A percentile compares a stretch with the other conserved stretches of the same genome.
These are phyloP conservation scores for Chromoteleia sp. DNA, from an alignment of 2,888 invertebrate species.

Conservation along the genomic window DNA sequence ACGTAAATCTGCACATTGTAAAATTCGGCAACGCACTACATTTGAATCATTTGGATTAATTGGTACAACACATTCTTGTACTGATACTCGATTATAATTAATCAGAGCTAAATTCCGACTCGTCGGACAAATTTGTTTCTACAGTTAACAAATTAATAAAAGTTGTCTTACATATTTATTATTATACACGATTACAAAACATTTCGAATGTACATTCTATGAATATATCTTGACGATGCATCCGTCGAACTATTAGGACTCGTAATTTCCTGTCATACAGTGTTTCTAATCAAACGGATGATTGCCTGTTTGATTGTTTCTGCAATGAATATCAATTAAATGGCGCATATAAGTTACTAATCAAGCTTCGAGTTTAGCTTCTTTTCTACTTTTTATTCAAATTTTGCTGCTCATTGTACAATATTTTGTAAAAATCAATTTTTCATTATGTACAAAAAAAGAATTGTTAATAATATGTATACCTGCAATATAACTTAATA, in stretches of 20 bases:
- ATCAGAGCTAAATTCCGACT: not conserved
- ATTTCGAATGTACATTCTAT: slow-evolving; percentile 29
- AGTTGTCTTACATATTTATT: too few species aligned
- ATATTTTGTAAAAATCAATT: too few species aligned
- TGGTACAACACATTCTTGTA: not conserved
- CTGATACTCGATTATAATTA: not conserved
- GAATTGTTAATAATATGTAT: too few species aligned
- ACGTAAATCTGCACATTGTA: not conserved
- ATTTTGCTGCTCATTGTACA: too few species aligned
- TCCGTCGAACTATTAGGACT: slow-evolving; percentile 43
- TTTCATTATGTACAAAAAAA: too few species aligned
- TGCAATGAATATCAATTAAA: slow-evolving; percentile 47
- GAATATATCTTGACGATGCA: slow-evolving; percentile 18
- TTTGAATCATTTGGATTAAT: not conserved
- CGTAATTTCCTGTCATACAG: slow-evolving; percentile 56
- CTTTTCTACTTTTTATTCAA: too few species aligned
- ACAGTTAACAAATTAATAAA: not conserved
- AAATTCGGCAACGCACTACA: not conserved
- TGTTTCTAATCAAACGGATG: slow-evolving; percentile 60
- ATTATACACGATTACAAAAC: too few species aligned
- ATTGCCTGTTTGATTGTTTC: slow-evolving; percentile 66
- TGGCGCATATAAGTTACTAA: slow-evolving; percentile 21
- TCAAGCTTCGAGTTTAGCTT: slow-evolving; percentile 5
- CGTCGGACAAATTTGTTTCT: not conserved
- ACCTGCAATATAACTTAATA: too few species aligned